Evolutionary conservation across 2,797 vertebrate species (phyloP), one percentile per base, ranked within the genome.

Genomic region (Bradypus variegatus): DNA sequence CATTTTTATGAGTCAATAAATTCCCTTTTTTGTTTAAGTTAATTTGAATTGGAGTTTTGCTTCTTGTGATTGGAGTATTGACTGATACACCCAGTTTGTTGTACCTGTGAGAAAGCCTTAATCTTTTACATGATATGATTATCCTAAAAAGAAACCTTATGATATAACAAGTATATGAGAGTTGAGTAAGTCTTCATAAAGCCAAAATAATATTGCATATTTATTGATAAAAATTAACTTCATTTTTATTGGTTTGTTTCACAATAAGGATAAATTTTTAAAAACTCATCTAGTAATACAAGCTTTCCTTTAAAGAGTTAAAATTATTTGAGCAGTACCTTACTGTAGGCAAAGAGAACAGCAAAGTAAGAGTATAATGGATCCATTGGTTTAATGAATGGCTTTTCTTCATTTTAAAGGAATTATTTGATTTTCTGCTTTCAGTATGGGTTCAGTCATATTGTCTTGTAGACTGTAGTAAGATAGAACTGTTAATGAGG

Each of bases 21-120:
- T 90, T 81, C 80, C 11, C 70, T 80, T 80, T 67, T 80, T 90
- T 33, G 16, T 29, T 64, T 93, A 89, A 70, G 18, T 92, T 93
- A 91, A 69, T 91, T 94, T 90, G 58, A 65, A 76, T 88, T 91
- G 88, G 8, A 48, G 78, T 93, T 95, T 87, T 94, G 60, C 31
- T 23, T 88, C n/a, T 58, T 88, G 73, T 55, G 89, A 91, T 85
- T 86, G 48, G 7, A 94, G n/a, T 89, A 41, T 48, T 41, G 53
- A 86, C 18, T 41, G 5, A 93, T 91, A n/a, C n/a, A n/a, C n/a
- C n/a, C n/a, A n/a, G n/a, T n/a, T n/a, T 82, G 41, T 82, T 69
- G 48, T 78, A 48, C 18, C 29, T 90, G 9, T 86, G 27, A 92
- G 72, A 95, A 93, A 70, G 8, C 58, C 55, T 91, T 93, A 75